Evolutionary conservation across 2,113 vertebrate genomes (phyloP).

Genomic region (Gnathonemus longibarbis): DNA sequence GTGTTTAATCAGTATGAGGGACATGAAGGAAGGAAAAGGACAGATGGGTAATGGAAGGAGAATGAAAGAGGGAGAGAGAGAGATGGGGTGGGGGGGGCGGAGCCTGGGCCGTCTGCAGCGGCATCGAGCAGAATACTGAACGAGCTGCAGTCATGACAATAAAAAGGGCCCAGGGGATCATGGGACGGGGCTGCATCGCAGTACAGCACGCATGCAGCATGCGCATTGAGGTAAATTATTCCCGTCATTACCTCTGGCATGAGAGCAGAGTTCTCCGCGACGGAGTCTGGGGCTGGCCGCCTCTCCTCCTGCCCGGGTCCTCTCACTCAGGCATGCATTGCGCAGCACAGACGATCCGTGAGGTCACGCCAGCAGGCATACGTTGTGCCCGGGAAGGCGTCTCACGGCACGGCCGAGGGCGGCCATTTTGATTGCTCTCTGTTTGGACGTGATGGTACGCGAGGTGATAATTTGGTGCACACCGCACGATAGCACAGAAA

Average conservation of each 20-base stretch:
- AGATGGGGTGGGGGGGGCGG: background rate
- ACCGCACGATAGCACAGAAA: background rate
- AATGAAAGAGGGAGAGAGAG: background rate
- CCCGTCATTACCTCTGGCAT: background rate
- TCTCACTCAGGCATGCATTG: background rate
- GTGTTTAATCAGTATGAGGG: constrained; percentile 1
- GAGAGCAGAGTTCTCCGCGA: background rate
- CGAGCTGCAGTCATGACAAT: constrained; percentile 1
- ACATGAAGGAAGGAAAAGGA: background rate
- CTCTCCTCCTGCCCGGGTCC: background rate
- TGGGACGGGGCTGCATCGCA: background rate
- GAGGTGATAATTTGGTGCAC: background rate
- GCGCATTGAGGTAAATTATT: background rate
- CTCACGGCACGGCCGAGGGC: background rate
- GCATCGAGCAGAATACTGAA: background rate
- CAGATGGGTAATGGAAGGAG: background rate
- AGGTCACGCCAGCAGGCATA: background rate
- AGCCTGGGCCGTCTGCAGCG: background rate
- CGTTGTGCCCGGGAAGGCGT: background rate
- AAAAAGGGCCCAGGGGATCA: background rate
- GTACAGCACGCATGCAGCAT: background rate
- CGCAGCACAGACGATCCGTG: background rate
- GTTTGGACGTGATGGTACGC: background rate
- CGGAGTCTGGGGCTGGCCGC: background rate
- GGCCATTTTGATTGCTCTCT: background rate